Evolutionary conservation across 2,888 invertebrate genomes (phyloP), one percentile per base, ranked within the genome.

Genomic region (Axea sp.): DNA sequence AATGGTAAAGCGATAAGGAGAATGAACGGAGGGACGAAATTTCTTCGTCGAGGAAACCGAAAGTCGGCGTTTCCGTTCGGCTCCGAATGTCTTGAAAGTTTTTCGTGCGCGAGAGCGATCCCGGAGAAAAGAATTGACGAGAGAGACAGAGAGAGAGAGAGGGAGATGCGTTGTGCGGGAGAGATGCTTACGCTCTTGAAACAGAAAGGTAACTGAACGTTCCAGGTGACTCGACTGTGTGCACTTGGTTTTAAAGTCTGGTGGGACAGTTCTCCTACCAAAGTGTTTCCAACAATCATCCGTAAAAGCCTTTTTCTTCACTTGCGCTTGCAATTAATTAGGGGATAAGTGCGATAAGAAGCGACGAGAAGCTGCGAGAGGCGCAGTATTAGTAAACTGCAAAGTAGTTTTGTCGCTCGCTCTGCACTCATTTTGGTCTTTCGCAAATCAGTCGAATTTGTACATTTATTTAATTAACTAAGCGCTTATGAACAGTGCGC

Each of bases 141-240:
- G 9, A 19, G 19, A 33, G 15, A 19, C 19, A 26, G 35, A 7
- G 22, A 43, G 26, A 71, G 28, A 51, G 9, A 35, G 7, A 47
- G 4, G 8, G 9, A 51, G 39, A 47, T 51, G 39, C 30, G 75
- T 51, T 65, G 68, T 57, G 43, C 8, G 24, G 49, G 69, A 71
- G 81, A 81, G 85, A 84, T 84, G 83, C 84, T 86, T 82, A 78
- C 85, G 78, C 79, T 82, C 81, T 84, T 83, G 80, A 80, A 81
- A 85, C 84, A 79, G 84, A 85, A 85, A 85, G 84, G 84, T 83
- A 84, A 86, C 86, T 86, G 86, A 75, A 81, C 79, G 83, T 78
- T 77, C 71, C 43, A 76, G 77, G 67, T 76, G 76, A 76, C 76
- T 74, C 59, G 75, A 53, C 73, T 59, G 28, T 53, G 80, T 84